phyloP scores from a whole-genome alignment of 2,888 invertebrate genomes.

The Palloptera scutellata region DNA sequence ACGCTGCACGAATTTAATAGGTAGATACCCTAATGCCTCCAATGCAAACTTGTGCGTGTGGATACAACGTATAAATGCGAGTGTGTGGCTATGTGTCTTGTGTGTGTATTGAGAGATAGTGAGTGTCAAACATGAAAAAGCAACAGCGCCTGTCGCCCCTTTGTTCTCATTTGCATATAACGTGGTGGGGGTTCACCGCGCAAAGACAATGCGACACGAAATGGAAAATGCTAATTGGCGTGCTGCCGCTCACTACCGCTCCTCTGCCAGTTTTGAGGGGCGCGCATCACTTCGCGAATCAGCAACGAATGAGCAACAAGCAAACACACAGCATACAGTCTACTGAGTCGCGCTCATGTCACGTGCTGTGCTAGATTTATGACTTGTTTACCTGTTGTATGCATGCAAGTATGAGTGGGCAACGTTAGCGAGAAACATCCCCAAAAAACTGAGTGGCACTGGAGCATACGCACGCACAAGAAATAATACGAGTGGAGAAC shows the following conservation, averaged over 20 bases:
- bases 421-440: conserved; percentile 31
- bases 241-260: conserved; percentile 47
- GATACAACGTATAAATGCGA: conserved; percentile 8
- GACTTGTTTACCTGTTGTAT: conserved; percentile 59
- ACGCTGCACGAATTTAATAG: conserved; percentile 15
- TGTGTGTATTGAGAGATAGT: not conserved
- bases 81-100: conserved; percentile 6
- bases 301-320: conserved; percentile 57
- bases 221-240: conserved; percentile 60
- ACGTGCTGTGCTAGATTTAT: conserved; percentile 56
- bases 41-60: conserved; percentile 24
- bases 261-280: conserved; percentile 43
- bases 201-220: conserved; percentile 36
- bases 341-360: conserved; percentile 40
- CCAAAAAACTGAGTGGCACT: conserved; percentile 23
- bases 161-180: conserved; percentile 47
- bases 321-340: conserved; percentile 31
- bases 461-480: not conserved
- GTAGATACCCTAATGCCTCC: conserved; percentile 20
- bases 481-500: no score
- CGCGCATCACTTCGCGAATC: conserved; percentile 45
- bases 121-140: conserved; percentile 22
- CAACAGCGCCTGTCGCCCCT: conserved; percentile 38
- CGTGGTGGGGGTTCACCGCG: conserved; percentile 38
- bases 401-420: conserved; percentile 17